phyloP scores from a whole-genome alignment of 2,888 invertebrate species.

The Sinodicranocentrus sp. region DNA sequence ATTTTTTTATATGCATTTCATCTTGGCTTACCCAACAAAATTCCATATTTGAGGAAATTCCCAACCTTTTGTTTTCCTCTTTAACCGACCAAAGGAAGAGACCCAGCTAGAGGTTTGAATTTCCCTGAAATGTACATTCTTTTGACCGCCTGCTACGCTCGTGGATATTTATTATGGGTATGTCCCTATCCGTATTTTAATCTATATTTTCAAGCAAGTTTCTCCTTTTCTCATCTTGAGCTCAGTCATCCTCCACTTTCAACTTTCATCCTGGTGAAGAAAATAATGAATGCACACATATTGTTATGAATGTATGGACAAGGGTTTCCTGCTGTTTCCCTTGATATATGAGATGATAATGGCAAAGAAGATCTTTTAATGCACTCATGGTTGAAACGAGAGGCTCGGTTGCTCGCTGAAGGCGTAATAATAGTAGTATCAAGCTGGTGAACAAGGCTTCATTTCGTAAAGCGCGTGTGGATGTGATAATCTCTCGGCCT shows the following conservation, averaged over 20 bases:
- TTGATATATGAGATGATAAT: constrained; percentile 64
- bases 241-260: constrained; percentile 3
- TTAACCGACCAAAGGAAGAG: too few relatives aligned
- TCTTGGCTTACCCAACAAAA: too few relatives aligned
- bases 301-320: constrained; percentile 40
- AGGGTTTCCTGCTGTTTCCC: constrained; percentile 43
- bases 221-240: neutral
- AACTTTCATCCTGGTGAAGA: constrained; percentile 13
- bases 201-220: neutral
- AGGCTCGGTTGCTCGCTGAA: constrained; percentile 15
- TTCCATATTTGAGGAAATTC: too few relatives aligned
- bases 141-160: constrained; percentile 3
- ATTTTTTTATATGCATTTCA: neutral
- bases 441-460: neutral
- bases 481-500: constrained; percentile 9
- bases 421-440: constrained; percentile 40
- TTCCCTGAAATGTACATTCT: too few relatives aligned
- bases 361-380: constrained; percentile 49
- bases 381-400: constrained; percentile 12
- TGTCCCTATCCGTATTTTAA: too few relatives aligned
- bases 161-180: neutral
- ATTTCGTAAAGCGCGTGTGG: neutral
- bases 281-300: constrained; percentile 31
- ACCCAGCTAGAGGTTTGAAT: too few relatives aligned
- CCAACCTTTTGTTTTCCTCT: too few relatives aligned